phyloP scores from a whole-genome alignment of 1,140 invertebrate genomes.

The Sarcophaga peregrina region DNA sequence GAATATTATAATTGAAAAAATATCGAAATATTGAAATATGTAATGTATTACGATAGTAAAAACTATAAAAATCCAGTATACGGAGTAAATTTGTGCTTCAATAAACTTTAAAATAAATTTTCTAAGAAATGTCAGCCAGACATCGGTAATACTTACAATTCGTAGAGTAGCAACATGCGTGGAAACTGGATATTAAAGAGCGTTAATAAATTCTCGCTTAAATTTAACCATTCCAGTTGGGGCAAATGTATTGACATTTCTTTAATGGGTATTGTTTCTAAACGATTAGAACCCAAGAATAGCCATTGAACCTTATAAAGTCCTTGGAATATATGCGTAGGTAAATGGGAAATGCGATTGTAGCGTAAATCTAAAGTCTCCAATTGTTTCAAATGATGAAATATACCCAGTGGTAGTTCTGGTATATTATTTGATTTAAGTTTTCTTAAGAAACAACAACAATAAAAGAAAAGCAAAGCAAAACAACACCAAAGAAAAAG shows the following conservation, averaged over 20 bases:
- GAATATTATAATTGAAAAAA: background rate
- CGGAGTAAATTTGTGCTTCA: background rate
- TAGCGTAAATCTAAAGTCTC: conserved; percentile 64
- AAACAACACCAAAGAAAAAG: conserved; percentile 26
- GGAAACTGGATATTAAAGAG: conserved; percentile 67
- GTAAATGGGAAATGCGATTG: conserved; percentile 67
- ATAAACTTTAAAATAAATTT: background rate
- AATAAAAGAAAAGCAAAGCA: background rate
- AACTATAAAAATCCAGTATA: too few relatives aligned
- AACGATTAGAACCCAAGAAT: conserved; percentile 65
- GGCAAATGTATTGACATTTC: conserved; percentile 66
- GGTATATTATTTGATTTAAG: conserved; percentile 65
- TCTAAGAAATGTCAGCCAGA: background rate
- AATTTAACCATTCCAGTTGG: conserved; percentile 66
- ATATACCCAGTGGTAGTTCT: conserved; percentile 56
- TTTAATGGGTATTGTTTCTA: conserved; percentile 58
- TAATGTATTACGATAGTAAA: background rate
- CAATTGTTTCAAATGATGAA: conserved; percentile 52
- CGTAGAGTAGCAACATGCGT: conserved; percentile 65
- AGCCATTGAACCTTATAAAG: conserved; percentile 67
- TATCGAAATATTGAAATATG: background rate
- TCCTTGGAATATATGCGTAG: conserved; percentile 64
- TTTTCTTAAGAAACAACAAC: conserved; percentile 47
- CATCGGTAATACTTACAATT: conserved; percentile 68
- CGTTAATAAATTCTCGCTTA: conserved; percentile 69